Evolutionary conservation across 2,888 invertebrate genomes (phyloP), one percentile per base, ranked within the genome.

Genomic region (Chydorus sphaericus): DNA sequence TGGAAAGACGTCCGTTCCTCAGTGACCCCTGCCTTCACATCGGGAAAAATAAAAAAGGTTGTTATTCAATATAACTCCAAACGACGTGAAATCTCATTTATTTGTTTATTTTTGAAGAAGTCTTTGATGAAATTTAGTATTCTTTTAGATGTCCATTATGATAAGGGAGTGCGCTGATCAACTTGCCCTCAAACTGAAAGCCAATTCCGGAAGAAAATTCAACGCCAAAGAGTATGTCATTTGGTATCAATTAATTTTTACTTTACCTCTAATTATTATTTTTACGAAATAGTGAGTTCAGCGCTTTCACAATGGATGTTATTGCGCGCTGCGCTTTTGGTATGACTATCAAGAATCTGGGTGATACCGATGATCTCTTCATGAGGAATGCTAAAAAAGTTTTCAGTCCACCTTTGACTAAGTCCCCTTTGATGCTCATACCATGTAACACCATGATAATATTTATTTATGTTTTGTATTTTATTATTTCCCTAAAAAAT

Each of bases 1-100:
- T 57, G 57, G 57, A 57, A 57, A 48, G 54, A 52, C 16, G 36
- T 57, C 7, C 54, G 57, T 3, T 52, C 57, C 8, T 52, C 57
- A 16, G 36, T 57, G 11, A 53, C 48, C 11, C 57, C 57, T 10
- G 37, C 54, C 16, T 57, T 57, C 37, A 54, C 53, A 4, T 44
- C 57, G 14, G 57, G 57, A 11, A 57, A 57, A 29, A 57, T 57
- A 16, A 57, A 57, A 36, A 48, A 38, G 7, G 53, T 57, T 28
- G n/a, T n/a, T n/a, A n/a, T n/a, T n/a, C n/a, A n/a, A n/a, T 55
- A 26, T 36, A 16, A 5, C 3, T 29, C 4, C 30, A 33, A 33
- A 3, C n/a, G n/a, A n/a, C n/a, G n/a, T n/a, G n/a, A n/a, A n/a
- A n/a, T n/a, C n/a, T n/a, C n/a, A n/a, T 4, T 3, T 14, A 3